Conservation (phyloP, 2,797 vertebrate species). For the Nothura maculosa region DNA sequence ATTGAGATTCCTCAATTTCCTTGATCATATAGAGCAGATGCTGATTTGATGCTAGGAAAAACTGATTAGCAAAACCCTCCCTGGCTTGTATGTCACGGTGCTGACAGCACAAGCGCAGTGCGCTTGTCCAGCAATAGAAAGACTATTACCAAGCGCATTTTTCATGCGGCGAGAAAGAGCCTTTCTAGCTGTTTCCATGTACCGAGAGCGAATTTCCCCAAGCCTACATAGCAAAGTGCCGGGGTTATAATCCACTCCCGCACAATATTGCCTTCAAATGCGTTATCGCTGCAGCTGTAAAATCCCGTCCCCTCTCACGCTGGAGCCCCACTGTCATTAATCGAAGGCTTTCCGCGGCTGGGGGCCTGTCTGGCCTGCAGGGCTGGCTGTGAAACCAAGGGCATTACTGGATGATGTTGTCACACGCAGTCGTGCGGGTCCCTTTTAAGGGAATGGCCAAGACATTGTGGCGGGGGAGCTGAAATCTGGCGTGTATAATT, state of each 20-base stretch:
- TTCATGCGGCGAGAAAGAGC: neutral
- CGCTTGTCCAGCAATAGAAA: constrained; percentile 54
- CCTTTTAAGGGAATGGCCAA: neutral
- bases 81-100: constrained; percentile 17
- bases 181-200: constrained; percentile 12
- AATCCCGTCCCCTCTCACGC: neutral
- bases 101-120: constrained; percentile 13
- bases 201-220: constrained; percentile 37
- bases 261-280: constrained; percentile 18
- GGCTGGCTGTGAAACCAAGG: constrained; percentile 44
- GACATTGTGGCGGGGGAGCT: neutral
- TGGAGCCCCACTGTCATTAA: constrained; percentile 38
- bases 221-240: neutral
- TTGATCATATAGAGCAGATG: constrained; percentile 23
- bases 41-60: constrained; percentile 59
- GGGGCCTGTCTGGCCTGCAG: constrained; percentile 11
- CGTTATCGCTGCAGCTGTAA: constrained; percentile 22
- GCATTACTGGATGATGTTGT: constrained; percentile 48
- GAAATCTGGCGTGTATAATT: constrained; percentile 31
- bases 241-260: constrained; percentile 39
- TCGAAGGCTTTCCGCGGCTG: neutral
- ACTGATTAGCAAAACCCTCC: constrained; percentile 59
- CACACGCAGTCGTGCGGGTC: neutral
- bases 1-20: constrained; percentile 65
- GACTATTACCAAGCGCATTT: constrained; percentile 45